These are phyloP conservation scores for Colostygia pectinataria DNA, from an alignment of 2,888 invertebrate genomes.

Conservation along the genomic window DNA sequence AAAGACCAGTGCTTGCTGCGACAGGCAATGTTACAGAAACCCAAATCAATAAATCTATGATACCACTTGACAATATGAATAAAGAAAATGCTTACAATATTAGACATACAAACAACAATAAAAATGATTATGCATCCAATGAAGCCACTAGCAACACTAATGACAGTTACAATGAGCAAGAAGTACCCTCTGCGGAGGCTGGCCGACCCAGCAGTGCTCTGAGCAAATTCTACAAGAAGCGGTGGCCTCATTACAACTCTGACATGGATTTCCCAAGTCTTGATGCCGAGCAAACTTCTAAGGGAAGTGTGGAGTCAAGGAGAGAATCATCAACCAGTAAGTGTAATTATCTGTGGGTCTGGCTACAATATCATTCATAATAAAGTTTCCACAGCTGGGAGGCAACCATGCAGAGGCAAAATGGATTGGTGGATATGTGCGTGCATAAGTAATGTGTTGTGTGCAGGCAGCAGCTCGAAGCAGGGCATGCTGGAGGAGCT, in stretches of 20 bases:
- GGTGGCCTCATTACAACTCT: slow-evolving; percentile 41
- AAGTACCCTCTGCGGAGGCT: background rate
- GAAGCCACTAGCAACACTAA: background rate
- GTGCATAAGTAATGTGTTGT: background rate
- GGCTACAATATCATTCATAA: background rate
- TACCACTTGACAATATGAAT: background rate
- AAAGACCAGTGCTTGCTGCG: slow-evolving; percentile 1
- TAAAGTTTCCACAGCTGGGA: too few species aligned
- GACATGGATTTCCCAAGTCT: slow-evolving; percentile 23
- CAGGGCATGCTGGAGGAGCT: slow-evolving; percentile 49
- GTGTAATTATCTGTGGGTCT: slow-evolving; percentile 24
- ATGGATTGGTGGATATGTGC: too few species aligned
- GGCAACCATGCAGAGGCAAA: too few species aligned
- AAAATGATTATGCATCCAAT: background rate
- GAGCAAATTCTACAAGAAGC: slow-evolving; percentile 53
- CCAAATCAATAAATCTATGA: background rate
- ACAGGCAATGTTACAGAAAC: background rate
- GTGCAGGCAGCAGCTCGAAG: slow-evolving; percentile 46
- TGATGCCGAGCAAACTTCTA: slow-evolving; percentile 24
- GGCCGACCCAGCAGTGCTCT: slow-evolving; percentile 33
- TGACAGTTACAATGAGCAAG: background rate
- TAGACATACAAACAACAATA: background rate
- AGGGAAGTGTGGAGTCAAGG: slow-evolving; percentile 52
- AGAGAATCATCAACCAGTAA: slow-evolving; percentile 58
- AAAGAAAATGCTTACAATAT: background rate